A percentile compares a stretch with the other conserved stretches of the same genome.
These are phyloP conservation scores for Hydrozoanthus gracilis DNA, from an alignment of 92 coral and sea anemone genomes.

Conservation along the genomic window DNA sequence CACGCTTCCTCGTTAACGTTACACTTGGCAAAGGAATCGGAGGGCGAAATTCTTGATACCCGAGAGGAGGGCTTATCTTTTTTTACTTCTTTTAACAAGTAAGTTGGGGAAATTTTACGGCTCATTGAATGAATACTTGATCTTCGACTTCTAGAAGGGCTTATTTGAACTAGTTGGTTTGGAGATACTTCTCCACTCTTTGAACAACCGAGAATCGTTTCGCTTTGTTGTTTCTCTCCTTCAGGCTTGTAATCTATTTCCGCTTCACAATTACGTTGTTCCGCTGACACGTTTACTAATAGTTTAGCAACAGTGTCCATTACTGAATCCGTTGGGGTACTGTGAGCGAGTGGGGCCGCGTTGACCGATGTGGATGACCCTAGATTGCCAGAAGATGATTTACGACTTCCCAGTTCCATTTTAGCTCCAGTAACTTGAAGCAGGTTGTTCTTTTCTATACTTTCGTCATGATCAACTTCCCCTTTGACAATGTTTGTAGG, in stretches of 20 bases:
- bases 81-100: constrained; percentile 1
- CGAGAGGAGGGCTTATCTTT: background rate
- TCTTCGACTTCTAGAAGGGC: constrained; percentile 29
- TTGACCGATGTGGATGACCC: background rate
- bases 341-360: background rate
- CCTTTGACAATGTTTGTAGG: background rate
- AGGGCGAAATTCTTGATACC: constrained; percentile 7
- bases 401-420: constrained; percentile 36
- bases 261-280: background rate
- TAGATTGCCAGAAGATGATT: background rate
- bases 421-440: constrained; percentile 37
- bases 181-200: background rate
- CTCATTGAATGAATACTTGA: constrained; percentile 40
- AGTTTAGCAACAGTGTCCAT: constrained; percentile 23
- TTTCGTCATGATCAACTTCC: background rate
- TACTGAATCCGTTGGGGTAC: constrained; percentile 14
- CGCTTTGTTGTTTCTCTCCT: constrained; percentile 20
- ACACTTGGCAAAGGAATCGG: background rate
- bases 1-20: background rate
- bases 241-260: background rate
- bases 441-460: background rate
- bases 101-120: constrained; percentile 41
- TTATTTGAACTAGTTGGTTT: background rate
- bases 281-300: constrained; percentile 1
- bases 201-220: constrained; percentile 11